A percentile compares a stretch with the other conserved stretches of the same genome.
Conservation (phyloP, 2,888 invertebrate species). For the Rutpela maculata region DNA sequence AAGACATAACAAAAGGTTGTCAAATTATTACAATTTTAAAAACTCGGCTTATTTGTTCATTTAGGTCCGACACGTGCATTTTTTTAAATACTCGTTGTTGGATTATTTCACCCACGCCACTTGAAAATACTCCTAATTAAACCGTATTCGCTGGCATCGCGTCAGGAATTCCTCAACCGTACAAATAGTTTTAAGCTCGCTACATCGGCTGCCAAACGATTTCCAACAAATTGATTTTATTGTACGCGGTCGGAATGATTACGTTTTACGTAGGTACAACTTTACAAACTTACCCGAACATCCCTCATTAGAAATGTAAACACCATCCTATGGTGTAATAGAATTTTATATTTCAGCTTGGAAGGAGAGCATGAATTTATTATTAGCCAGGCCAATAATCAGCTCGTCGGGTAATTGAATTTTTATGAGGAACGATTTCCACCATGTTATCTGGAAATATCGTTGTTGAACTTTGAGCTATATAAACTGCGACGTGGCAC, state of each 20-base stretch:
- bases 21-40: no score
- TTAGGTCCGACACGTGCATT: no score
- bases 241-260: not conserved
- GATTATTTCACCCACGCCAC: no score
- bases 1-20: no score
- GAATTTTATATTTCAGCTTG: not conserved
- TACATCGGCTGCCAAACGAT: slow-evolving; percentile 7
- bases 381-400: not conserved
- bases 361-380: not conserved
- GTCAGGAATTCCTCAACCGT: slow-evolving; percentile 2
- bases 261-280: not conserved
- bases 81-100: no score
- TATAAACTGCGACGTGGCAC: not conserved
- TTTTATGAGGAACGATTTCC: slow-evolving; percentile 2
- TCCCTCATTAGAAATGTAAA: slow-evolving; percentile 7
- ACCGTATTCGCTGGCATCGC: not conserved
- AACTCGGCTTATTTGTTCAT: no score
- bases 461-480: not conserved
- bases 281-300: not conserved
- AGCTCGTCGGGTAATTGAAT: not conserved
- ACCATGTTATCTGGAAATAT: not conserved
- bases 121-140: not conserved
- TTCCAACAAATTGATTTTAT: slow-evolving; percentile 7
- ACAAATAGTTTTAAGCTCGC: not conserved
- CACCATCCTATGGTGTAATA: not conserved